Conservation (phyloP, 2,797 vertebrate species). For the Sebastes iracundus region DNA sequence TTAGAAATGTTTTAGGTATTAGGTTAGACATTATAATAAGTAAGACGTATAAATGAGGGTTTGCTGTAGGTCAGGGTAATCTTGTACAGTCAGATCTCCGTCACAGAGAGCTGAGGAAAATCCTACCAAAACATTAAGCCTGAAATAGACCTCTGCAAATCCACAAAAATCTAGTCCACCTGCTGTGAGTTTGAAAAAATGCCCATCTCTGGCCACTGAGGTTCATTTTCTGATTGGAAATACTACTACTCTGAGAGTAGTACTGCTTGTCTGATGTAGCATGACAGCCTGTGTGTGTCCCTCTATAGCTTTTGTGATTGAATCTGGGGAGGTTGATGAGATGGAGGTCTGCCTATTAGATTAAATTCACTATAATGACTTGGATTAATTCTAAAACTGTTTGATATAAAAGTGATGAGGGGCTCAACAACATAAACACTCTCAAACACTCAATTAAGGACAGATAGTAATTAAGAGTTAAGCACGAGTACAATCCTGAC, state of each 20-base stretch:
- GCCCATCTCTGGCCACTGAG: neutral
- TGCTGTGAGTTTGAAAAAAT: neutral
- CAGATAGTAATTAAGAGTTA: constrained; percentile 23
- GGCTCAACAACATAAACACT: constrained; percentile 4
- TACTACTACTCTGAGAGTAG: neutral
- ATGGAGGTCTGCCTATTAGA: neutral
- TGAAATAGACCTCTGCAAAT: neutral
- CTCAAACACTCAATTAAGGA: neutral
- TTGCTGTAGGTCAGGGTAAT: neutral
- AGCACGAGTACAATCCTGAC: neutral
- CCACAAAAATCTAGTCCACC: neutral
- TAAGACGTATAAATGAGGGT: neutral
- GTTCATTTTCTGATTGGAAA: neutral
- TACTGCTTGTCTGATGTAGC: too few species aligned
- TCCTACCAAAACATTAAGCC: neutral
- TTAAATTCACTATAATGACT: neutral
- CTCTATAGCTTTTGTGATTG: neutral
- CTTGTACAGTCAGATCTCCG: neutral
- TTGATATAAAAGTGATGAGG: neutral
- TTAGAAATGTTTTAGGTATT: neutral
- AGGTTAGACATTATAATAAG: neutral
- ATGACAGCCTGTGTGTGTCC: too few species aligned
- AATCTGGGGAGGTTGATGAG: neutral
- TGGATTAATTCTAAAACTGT: neutral
- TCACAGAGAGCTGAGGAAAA: neutral